Percentiles rank a stretch among this genome's conserved stretches.
phyloP scores from a whole-genome alignment of 2,113 vertebrate genomes.

The mouse (Mus musculus) region GRCm39 chr4:116595501-116596000 shows the following conservation, averaged over 20 bases:
- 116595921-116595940: not conserved
- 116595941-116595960: not conserved
- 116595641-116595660: not conserved
- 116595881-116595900: not conserved
- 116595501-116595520: no score
- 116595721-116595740: not conserved
- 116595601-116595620: not conserved
- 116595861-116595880: not conserved
- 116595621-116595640: not conserved
- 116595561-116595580: not conserved
- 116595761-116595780: not conserved
- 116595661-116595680: not conserved
- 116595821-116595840: not conserved
- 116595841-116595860: not conserved
- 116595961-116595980: not conserved
- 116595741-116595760: not conserved
- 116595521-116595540: no score
- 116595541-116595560: no score
- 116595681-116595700: not conserved
- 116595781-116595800: not conserved
- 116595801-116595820: not conserved
- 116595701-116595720: not conserved
- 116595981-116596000: not conserved
- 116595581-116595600: not conserved
- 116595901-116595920: not conserved